Conservation (phyloP, 2,888 invertebrate genomes). For the Leucania comma region DNA sequence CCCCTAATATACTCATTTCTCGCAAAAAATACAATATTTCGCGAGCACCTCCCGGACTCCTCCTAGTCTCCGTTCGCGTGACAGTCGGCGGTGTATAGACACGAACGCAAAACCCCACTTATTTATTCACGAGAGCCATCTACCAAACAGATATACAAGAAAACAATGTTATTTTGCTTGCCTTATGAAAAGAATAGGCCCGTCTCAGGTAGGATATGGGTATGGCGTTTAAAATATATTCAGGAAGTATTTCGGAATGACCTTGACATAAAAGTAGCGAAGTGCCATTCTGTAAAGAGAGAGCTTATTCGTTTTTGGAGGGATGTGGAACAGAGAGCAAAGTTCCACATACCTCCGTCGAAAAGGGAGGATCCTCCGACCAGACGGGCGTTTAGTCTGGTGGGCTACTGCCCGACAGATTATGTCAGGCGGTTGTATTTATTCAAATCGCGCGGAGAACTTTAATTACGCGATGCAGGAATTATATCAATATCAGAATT, state of each 20-base stretch:
- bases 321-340: no score
- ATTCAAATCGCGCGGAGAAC: no score
- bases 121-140: slow-evolving; percentile 67
- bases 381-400: no score
- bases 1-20: no score
- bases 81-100: slow-evolving; percentile 43
- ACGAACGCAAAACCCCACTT: slow-evolving; percentile 65
- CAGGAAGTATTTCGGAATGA: neutral
- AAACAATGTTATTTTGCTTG: slow-evolving; percentile 55
- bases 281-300: neutral
- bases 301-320: no score
- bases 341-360: no score
- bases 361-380: no score
- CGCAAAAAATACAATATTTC: slow-evolving; percentile 1
- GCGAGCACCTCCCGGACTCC: slow-evolving; percentile 19
- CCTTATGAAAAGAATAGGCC: slow-evolving; percentile 16
- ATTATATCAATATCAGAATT: no score
- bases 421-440: no score
- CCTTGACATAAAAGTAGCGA: neutral
- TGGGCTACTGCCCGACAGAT: no score
- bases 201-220: slow-evolving; percentile 6
- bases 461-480: no score
- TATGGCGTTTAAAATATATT: slow-evolving; percentile 16
- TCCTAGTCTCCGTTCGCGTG: slow-evolving; percentile 63
- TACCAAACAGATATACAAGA: slow-evolving; percentile 27